phyloP scores from a whole-genome alignment of 2,797 vertebrate genomes.

The Gymnopithys bicolor region DNA sequence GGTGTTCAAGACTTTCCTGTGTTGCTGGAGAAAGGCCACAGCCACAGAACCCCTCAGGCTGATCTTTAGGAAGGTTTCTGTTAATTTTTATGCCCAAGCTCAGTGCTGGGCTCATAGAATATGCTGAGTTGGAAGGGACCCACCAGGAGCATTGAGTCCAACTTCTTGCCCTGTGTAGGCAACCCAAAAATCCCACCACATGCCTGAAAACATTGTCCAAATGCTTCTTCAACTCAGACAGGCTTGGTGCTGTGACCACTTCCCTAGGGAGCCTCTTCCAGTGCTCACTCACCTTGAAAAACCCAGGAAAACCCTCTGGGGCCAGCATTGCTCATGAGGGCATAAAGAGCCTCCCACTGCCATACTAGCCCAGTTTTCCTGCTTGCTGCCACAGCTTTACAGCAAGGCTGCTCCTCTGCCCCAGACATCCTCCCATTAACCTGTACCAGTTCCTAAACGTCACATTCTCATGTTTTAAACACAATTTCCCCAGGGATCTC shows the following conservation, averaged over 20 bases:
- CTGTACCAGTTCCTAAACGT: background rate
- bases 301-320: background rate
- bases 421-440: background rate
- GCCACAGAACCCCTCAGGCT: background rate
- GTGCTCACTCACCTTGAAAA: background rate
- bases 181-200: no score
- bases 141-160: no score
- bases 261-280: no score
- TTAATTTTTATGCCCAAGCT: background rate
- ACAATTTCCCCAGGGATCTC: rapidly evolving
- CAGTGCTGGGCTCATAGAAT: background rate
- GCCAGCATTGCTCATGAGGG: no score
- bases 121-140: no score
- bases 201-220: no score
- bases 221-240: no score
- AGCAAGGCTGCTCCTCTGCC: rapidly evolving
- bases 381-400: background rate
- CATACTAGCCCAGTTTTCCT: background rate
- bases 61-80: background rate
- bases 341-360: background rate
- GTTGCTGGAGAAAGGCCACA: background rate
- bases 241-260: no score
- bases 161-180: no score
- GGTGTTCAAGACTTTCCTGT: background rate
- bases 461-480: background rate